phyloP scores from a whole-genome alignment of 2,113 vertebrate species.

The Chaetops frenatus region DNA sequence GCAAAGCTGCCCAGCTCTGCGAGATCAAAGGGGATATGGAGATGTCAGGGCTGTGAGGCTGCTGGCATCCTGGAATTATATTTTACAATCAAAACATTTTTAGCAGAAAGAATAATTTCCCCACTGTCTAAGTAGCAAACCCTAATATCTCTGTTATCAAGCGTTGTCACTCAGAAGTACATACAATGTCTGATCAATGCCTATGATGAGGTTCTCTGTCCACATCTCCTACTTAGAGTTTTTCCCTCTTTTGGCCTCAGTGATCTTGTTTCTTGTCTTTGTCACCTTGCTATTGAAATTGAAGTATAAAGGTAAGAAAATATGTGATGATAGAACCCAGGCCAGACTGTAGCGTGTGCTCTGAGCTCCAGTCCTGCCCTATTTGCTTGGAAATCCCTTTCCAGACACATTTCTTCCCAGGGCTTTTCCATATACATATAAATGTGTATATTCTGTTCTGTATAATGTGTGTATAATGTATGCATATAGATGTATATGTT shows the following conservation, averaged over 20 bases:
- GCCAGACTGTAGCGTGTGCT: background rate
- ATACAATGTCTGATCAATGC: background rate
- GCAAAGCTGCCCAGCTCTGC: background rate
- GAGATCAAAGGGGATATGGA: background rate
- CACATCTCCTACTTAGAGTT: background rate
- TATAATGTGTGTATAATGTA: no score
- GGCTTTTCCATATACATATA: background rate
- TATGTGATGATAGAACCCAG: background rate
- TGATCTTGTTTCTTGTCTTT: background rate
- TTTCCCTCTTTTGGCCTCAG: background rate
- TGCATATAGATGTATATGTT: background rate
- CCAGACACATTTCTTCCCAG: background rate
- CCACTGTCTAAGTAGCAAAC: background rate
- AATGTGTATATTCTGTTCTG: background rate
- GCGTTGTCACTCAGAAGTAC: background rate
- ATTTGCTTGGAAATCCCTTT: background rate
- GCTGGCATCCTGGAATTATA: background rate
- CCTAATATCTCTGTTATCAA: fast-evolving
- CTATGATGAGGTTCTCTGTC: background rate
- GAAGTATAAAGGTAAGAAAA: background rate
- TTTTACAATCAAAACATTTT: background rate
- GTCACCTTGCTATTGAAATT: background rate
- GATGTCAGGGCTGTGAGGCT: background rate
- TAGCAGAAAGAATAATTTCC: background rate
- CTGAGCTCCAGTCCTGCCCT: fast-evolving